Evolutionary conservation across 2,888 invertebrate species (phyloP).

Genomic region (Athalia rosae): DNA sequence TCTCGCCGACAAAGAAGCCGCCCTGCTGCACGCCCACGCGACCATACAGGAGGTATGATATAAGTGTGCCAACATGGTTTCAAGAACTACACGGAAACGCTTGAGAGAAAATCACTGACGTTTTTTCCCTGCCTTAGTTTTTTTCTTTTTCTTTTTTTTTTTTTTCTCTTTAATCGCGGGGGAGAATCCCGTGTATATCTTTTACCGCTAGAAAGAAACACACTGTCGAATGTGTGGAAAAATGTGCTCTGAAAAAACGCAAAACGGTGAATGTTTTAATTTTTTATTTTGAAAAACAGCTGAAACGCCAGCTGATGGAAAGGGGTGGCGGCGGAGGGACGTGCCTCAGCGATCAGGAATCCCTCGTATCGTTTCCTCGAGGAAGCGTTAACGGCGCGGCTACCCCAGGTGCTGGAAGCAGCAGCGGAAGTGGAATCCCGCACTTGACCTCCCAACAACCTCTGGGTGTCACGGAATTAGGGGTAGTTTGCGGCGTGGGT

Average conservation of each 20-base stretch:
- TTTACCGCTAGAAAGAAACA: no score
- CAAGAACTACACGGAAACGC: not conserved
- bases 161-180: no score
- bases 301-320: constrained; percentile 79
- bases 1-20: constrained; percentile 89
- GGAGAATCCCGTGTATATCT: no score
- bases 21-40: constrained; percentile 89
- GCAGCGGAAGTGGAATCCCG: constrained; percentile 71
- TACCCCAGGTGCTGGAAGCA: constrained; percentile 70
- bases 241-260: no score
- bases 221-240: no score
- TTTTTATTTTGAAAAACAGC: constrained; percentile 54
- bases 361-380: constrained; percentile 82
- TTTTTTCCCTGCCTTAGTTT: not conserved
- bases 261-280: not conserved
- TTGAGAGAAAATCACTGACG: not conserved
- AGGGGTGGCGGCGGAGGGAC: constrained; percentile 72
- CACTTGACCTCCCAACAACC: constrained; percentile 70
- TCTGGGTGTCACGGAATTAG: constrained; percentile 66
- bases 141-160: no score
- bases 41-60: constrained; percentile 85
- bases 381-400: constrained; percentile 77
- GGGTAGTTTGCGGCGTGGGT: constrained; percentile 57
- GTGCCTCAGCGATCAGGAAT: constrained; percentile 90
- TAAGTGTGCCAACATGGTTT: not conserved